Base-by-base conservation (phyloP, 2,888 invertebrate species). In the Cataglyphis rosenhaueri region DNA sequence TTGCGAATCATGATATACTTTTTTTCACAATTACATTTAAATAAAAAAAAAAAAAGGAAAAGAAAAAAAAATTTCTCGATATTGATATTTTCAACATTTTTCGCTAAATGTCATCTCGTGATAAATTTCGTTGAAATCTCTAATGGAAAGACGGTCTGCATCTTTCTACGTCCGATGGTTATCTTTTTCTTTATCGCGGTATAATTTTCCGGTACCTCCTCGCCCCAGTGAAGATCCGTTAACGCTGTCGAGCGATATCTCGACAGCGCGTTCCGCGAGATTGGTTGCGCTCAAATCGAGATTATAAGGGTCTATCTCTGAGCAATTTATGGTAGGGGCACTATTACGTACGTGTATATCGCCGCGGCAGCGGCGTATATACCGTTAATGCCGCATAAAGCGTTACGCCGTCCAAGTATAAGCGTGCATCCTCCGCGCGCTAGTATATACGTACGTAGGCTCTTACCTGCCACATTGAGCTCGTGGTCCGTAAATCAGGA, bases 401-500 rank as follows among this genome's bases (percentile, higher is more conserved):
- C 88, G 87, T 83, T 87, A 87, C 88, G 85, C 73, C 76, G 81
- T 52, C 38, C 35, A n/a, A 66, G 75, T 68, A 48, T 48, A 66
- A 82, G 73, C 81, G 85, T 81, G 85, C 71, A 85, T 88, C 82
- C 89, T 90, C 89, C 89, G 88, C 89, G 85, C 90, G 81, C 87
- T 86, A 81, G 85, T 76, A 78, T 85, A 83, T 84, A 82, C 82
- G 62, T 59, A 44, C 59, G 55, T 65, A 66, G 57, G 9, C 52
- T 38, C 65, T 81, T 84, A 87, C 89, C 87, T 86, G 89, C 87
- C 89, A 79, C 84, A 78, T 57, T 71, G 57, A 62, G 65, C 59
- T 65, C 82, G 78, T 86, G 88, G 81, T 85, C 83, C 89, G 89
- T 93, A 93, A 93, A 93, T 93, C 93, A 92, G 91, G 88, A 88